Evolutionary conservation across 1,140 invertebrate genomes (phyloP), one percentile per base, ranked within the genome.

Genomic region (Druon quercuslanigerum): DNA sequence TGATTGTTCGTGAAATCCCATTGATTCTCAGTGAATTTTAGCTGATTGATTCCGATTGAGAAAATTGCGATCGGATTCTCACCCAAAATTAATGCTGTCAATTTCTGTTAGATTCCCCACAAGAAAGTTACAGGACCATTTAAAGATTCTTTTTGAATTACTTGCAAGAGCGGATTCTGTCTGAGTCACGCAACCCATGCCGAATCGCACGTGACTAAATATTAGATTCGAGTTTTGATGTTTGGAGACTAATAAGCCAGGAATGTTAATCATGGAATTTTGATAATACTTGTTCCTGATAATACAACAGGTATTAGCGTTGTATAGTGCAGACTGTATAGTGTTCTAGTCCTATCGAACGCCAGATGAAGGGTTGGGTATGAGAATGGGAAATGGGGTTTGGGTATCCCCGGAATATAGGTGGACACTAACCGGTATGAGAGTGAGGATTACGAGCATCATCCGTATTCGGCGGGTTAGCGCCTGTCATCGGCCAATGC

Each of bases 391-490:
- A 66, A 66, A 46, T 66, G 60, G 60, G 25, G 60, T 40, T 66
- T 66, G 13, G 33, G 60, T 33, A 33, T 40, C 52, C 52, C 52
- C 50, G 51, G 72, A 71, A 78, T 81, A 78, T 80, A 80, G 71
- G 72, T 78, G 60, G 76, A 83, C 81, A 87, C 83, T 85, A 87
- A 87, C 85, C 84, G 83, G 86, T 88, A 87, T 85, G 87, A 88
- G 88, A 87, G 84, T 86, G 83, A 88, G 90, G 90, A 91, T 91
- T 91, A 91, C 86, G 81, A 81, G 80, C 85, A 86, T 90, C 90
- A 90, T 90, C 88, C 86, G 89, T 90, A 91, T 90, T 90, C 89
- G 86, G 84, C 85, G 85, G 88, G 88, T 87, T 90, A 90, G 88
- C 84, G 85, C 83, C 87, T 91, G 90, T 91, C 90, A 90, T 82